phyloP scores from a whole-genome alignment of 2,888 invertebrate species.

The Archaeoteleia sp. region DNA sequence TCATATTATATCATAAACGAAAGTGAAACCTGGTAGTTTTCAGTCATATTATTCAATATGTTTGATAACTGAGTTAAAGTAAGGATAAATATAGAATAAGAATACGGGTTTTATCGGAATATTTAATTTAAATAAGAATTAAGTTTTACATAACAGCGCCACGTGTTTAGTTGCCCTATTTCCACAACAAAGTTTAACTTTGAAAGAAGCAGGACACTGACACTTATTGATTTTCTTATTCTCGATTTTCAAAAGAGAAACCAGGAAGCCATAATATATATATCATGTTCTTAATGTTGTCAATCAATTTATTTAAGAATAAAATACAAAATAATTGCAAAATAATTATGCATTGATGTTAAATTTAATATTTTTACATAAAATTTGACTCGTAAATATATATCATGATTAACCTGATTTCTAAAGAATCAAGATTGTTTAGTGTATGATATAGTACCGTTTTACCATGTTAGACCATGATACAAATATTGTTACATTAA shows the following conservation, averaged over 20 bases:
- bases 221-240: conserved; percentile 37
- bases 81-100: no score
- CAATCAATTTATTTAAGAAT: background rate
- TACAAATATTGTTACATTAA: background rate
- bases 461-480: background rate
- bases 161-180: conserved; percentile 23
- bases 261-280: no score
- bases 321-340: background rate
- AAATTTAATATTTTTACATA: background rate
- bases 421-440: background rate
- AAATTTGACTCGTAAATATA: background rate
- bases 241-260: conserved; percentile 17
- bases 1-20: no score
- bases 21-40: no score
- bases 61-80: no score
- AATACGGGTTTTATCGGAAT: background rate
- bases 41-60: no score
- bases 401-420: background rate
- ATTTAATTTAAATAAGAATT: conserved; percentile 18
- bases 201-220: conserved; percentile 28
- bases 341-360: background rate
- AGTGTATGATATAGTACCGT: no score
- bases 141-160: conserved; percentile 34
- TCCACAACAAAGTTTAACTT: conserved; percentile 25
- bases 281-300: background rate